Conservation (phyloP, 2,113 vertebrate genomes). For the sheep (Ovis aries) region DNA sequence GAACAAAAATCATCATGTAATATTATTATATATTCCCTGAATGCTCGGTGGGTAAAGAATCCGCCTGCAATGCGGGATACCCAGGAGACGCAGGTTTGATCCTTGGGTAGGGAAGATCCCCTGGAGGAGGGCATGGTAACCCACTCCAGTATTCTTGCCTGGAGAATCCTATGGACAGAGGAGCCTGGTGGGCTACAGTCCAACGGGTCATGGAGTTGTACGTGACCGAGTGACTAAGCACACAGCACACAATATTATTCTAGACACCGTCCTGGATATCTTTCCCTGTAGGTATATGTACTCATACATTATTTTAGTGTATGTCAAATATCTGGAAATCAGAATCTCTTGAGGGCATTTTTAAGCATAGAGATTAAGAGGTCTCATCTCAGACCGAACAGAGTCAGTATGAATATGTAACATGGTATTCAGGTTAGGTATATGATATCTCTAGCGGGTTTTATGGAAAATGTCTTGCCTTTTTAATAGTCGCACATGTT, state of each 20-base stretch:
- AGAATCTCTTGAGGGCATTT: neutral
- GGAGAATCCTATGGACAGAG: neutral
- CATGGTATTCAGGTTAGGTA: neutral
- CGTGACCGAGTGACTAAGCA: neutral
- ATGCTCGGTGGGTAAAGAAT: neutral
- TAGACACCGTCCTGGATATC: neutral
- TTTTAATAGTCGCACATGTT: neutral
- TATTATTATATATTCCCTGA: neutral
- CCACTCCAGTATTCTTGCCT: neutral
- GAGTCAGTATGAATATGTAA: neutral
- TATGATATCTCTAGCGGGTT: neutral
- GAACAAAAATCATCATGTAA: neutral
- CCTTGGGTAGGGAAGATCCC: neutral
- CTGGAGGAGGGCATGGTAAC: neutral
- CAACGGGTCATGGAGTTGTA: neutral
- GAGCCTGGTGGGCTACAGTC: neutral
- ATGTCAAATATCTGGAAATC: neutral
- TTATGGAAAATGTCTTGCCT: neutral
- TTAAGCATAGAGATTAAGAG: neutral
- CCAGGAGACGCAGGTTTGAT: neutral
- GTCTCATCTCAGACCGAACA: neutral
- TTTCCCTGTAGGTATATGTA: neutral
- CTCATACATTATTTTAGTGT: neutral
- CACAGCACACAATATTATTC: neutral
- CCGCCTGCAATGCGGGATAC: neutral